These are phyloP conservation scores for Sycophila texana DNA, from an alignment of 2,888 invertebrate species.

Conservation along the genomic window DNA sequence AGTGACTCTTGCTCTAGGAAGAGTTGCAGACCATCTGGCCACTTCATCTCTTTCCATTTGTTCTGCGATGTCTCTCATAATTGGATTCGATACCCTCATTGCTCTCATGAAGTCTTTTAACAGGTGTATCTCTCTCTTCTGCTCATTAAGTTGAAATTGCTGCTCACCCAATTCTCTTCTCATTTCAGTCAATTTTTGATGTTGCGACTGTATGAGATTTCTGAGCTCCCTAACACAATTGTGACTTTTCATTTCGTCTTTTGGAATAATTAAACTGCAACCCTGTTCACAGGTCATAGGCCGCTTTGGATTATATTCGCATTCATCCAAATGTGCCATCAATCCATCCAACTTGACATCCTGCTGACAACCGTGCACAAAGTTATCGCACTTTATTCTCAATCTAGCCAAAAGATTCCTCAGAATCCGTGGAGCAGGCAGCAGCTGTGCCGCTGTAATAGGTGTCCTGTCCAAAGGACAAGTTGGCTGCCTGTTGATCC, in stretches of 20 bases:
- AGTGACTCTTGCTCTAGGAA: conserved; percentile 91
- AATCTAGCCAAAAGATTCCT: conserved; percentile 93
- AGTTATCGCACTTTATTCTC: conserved; percentile 94
- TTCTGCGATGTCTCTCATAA: conserved; percentile 93
- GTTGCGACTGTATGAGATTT: conserved; percentile 88
- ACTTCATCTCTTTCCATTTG: conserved; percentile 97
- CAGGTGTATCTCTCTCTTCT: conserved; percentile 90
- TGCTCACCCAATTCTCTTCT: conserved; percentile 92
- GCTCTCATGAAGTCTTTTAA: conserved; percentile 96
- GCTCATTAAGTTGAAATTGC: conserved; percentile 90
- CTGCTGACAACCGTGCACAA: conserved; percentile 89
- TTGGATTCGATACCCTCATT: conserved; percentile 93
- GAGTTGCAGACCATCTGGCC: conserved; percentile 89
- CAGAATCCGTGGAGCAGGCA: conserved; percentile 94
- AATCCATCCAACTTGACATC: conserved; percentile 92
- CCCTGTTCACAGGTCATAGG: conserved; percentile 95
- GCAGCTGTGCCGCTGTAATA: conserved; percentile 91
- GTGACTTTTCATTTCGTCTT: conserved; percentile 95
- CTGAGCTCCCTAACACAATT: conserved; percentile 94
- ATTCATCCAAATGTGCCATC: conserved; percentile 91
- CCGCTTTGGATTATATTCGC: conserved; percentile 95
- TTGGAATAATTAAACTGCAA: conserved; percentile 95
- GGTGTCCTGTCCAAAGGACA: conserved; percentile 96
- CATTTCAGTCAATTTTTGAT: conserved; percentile 90
- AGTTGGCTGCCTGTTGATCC: conserved; percentile 94